Evolutionary conservation across 1,140 invertebrate species (phyloP).

Genomic region (Drosophila nigrodunni): DNA sequence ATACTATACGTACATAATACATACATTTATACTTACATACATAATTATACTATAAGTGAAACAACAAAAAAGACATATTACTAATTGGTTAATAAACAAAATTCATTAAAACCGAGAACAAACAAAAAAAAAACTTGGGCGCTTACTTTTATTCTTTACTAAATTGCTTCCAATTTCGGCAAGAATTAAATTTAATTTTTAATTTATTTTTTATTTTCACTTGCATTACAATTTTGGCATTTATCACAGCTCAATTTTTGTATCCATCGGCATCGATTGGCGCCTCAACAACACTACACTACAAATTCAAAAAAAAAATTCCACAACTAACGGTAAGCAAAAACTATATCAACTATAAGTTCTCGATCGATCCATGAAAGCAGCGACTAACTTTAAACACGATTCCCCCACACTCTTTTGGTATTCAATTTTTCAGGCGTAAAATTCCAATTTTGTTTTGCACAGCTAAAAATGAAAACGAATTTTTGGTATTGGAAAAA

Average conservation of each 20-base stretch:
- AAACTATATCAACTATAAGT: constrained; percentile 9
- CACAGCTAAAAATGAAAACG: constrained; percentile 14
- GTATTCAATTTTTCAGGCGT: constrained; percentile 39
- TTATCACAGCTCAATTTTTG: constrained; percentile 56
- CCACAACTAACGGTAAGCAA: constrained; percentile 51
- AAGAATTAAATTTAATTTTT: constrained; percentile 20
- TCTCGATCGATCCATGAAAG: constrained; percentile 9
- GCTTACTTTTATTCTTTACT: constrained; percentile 73
- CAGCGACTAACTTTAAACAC: constrained; percentile 43
- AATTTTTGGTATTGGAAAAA: constrained; percentile 59
- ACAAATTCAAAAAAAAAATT: constrained; percentile 17
- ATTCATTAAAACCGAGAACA: constrained; percentile 53
- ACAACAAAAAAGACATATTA: constrained; percentile 55
- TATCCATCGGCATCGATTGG: constrained; percentile 53
- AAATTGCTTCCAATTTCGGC: constrained; percentile 36
- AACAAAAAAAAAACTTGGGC: constrained; percentile 28
- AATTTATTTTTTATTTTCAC: constrained; percentile 17
- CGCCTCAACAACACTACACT: constrained; percentile 55
- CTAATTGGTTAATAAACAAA: constrained; percentile 83
- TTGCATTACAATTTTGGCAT: constrained; percentile 30
- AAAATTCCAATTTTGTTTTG: constrained; percentile 52
- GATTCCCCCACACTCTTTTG: constrained; percentile 23
- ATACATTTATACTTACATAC: constrained; percentile 82
- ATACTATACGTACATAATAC: constrained; percentile 72
- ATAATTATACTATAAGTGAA: constrained; percentile 73